phyloP scores from a whole-genome alignment of 2,888 invertebrate species.

The Ichneumon xanthorius region DNA sequence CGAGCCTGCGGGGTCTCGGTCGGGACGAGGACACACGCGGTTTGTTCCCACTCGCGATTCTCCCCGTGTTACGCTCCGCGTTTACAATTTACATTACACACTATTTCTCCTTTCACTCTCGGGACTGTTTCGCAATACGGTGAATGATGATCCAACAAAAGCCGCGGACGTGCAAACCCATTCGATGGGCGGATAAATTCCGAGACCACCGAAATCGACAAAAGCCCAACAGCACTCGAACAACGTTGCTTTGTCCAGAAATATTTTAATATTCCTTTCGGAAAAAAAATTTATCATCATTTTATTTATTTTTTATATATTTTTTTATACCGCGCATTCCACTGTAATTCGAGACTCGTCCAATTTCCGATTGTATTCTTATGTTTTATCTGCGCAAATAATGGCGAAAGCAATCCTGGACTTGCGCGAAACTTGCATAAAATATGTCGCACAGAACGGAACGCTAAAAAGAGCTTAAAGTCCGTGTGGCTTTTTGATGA shows the following conservation, averaged over 20 bases:
- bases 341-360: neutral
- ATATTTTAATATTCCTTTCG: constrained; percentile 8
- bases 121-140: neutral
- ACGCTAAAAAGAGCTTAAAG: neutral
- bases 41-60: constrained; percentile 6
- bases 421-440: neutral
- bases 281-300: neutral
- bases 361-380: neutral
- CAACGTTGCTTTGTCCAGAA: neutral
- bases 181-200: neutral
- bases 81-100: constrained; percentile 7
- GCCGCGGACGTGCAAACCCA: neutral
- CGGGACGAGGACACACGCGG: constrained; percentile 8
- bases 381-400: neutral
- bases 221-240: constrained; percentile 5
- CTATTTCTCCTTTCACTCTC: neutral
- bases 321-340: neutral
- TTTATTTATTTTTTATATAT: neutral
- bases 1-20: constrained; percentile 3
- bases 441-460: neutral
- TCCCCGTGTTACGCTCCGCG: neutral
- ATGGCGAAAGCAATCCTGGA: neutral
- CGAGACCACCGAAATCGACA: neutral
- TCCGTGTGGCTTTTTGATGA: neutral
- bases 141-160: constrained; percentile 4